Conservation (phyloP, 1,140 invertebrate genomes). For the Drosophila bifasciata region DNA sequence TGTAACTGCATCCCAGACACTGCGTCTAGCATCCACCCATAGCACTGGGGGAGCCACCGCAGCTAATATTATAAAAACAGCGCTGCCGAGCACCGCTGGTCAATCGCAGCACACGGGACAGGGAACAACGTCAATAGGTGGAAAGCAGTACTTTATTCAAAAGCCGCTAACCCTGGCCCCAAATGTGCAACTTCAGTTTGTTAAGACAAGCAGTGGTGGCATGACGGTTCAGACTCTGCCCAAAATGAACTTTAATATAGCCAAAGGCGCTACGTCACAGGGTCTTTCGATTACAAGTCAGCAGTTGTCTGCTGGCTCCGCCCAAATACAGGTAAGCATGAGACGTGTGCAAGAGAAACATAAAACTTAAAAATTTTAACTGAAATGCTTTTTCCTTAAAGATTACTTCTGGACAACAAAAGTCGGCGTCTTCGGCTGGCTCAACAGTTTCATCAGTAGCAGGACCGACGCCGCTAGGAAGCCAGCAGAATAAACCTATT, state of each 20-base stretch:
- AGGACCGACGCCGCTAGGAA: conserved; percentile 15
- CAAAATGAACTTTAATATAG: conserved; percentile 77
- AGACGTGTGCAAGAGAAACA: too few relatives aligned
- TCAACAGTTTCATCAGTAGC: conserved; percentile 44
- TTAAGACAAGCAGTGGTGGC: conserved; percentile 77
- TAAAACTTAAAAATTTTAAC: neutral
- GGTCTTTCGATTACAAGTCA: conserved; percentile 42
- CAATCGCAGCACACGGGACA: conserved; percentile 8
- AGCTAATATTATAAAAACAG: conserved; percentile 59
- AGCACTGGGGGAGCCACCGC: conserved; percentile 14
- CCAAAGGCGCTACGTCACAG: conserved; percentile 55
- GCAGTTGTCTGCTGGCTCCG: conserved; percentile 35
- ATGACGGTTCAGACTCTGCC: conserved; percentile 77
- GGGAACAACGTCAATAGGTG: conserved; percentile 62
- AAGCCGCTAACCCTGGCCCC: conserved; percentile 72
- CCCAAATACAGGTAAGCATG: conserved; percentile 79
- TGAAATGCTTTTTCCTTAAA: conserved; percentile 1
- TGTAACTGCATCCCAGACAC: conserved; percentile 43
- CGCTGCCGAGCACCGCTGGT: conserved; percentile 32
- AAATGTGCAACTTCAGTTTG: conserved; percentile 80
- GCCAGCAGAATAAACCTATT: conserved; percentile 60
- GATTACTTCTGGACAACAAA: conserved; percentile 85
- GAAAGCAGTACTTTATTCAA: conserved; percentile 81
- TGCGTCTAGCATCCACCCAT: conserved; percentile 68
- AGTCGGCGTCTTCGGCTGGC: conserved; percentile 13